Conservation (phyloP, 2,113 vertebrate species). For the Podarcis raffonei region DNA sequence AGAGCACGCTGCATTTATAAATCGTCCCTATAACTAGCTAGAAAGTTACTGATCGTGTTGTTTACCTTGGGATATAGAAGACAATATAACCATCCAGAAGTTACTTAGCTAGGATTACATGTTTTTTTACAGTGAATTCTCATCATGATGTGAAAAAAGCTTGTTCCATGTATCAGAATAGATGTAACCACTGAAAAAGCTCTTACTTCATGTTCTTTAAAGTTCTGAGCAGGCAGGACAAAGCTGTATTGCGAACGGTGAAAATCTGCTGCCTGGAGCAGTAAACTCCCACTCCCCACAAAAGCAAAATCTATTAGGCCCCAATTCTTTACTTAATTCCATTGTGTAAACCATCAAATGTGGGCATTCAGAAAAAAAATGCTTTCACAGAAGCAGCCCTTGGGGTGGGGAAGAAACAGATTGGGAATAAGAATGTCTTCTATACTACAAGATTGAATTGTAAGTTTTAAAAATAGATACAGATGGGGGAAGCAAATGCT, state of each 20-base stretch:
- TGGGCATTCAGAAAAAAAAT: not conserved
- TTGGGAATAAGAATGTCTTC: not conserved
- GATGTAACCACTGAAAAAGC: not conserved
- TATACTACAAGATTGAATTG: not conserved
- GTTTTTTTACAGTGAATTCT: not conserved
- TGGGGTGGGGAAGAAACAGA: not conserved
- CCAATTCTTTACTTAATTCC: fast-evolving
- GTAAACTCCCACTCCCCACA: not conserved
- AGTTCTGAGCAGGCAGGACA: not conserved
- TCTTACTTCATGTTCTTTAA: not conserved
- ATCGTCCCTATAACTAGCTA: not conserved
- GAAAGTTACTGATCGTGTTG: not conserved
- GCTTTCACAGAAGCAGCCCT: not conserved
- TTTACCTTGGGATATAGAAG: not conserved
- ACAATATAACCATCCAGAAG: not conserved
- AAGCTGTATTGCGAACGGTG: not conserved
- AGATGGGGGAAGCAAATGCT: constrained; percentile 27
- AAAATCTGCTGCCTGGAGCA: not conserved
- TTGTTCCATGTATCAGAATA: not conserved
- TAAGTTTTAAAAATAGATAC: constrained; percentile 41
- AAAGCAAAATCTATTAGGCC: not conserved
- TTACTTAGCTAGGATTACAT: not conserved
- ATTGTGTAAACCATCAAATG: not conserved
- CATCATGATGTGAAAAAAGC: not conserved
- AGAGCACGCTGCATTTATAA: not conserved